Evolutionary conservation across 37 sponge, comb jelly and placozoan genomes (phyloP), one percentile per base, ranked within the genome.

Genomic region (Agelas oroides): DNA sequence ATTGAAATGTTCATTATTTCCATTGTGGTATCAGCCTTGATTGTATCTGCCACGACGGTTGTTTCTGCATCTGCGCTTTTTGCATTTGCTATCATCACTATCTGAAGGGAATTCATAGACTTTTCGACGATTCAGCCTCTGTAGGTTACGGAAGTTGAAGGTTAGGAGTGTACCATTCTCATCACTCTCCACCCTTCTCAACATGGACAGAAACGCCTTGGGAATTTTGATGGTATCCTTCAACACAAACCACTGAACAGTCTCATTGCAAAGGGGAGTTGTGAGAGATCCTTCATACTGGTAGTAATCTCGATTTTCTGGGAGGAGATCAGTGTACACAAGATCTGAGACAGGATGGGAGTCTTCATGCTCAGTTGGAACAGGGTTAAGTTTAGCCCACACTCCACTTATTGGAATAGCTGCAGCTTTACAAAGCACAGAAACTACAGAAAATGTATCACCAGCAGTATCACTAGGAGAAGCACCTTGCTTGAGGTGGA

Each of bases 211-310:
- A 70, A 31, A 80, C 21, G 37, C 78, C 0, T 11, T 53, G 1
- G 92, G 92, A 24, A 81, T 54, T 1, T 24, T 17, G 31, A 91
- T 81, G 1, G 74, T 30, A 6, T 71, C 0, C 59, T 73, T 54
- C 31, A 90, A 62, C 0, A 90, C 82, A 81, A 90, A 80, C 91
- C 91, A 90, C 56, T 90, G 91, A 1, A 90, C 90, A 27, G 34
- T 46, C 24, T 91, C 92, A 60, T 55, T 64, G 58, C 87, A 91
- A 2, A 39, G 74, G 0, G 92, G 92, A n/a, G 87, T 82, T 8
- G 92, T 91, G 35, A 91, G 87, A 3, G 87, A 86, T 0, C 92
- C 87, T 31, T 80, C 73, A 56, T 86, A 91, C 70, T 82, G 35
- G 30, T 70, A 91, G 62, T 91, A 91, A 52, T 76, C 38, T 38